Base-by-base conservation (phyloP, 2,113 vertebrate genomes). In the Astur gentilis region DNA sequence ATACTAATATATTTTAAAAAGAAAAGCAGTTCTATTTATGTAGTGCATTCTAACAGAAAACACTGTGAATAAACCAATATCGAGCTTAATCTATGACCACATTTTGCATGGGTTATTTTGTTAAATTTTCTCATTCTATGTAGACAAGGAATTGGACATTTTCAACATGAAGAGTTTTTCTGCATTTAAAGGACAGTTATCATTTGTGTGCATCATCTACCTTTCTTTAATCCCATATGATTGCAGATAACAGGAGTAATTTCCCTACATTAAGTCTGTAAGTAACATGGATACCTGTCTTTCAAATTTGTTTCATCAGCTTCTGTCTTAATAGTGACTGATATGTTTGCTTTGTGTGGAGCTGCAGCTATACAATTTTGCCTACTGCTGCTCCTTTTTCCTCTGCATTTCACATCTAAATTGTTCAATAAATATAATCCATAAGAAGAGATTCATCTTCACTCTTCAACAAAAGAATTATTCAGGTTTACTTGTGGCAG, bases 241-340 rank as follows among this genome's bases (percentile, higher is more conserved):
- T 17, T 83, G 49, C 21, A 70, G 75, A 66, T 87, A 94, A 94
- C 40, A 60, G 69, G 83, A 75, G 73, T 38, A 62, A 94, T 95
- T 95, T 91, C 80, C 65, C 73, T 64, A 40, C 27, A 42, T 49
- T 77, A 84, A 78, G 47, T 76, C 84, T 91, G 72, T 83, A 90
- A 94, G 93, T 45, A 88, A 94, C 90, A 66, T 3, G 32, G 89
- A 94, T 75, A 95, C n/a, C 47, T 13, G 60, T 86, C 77, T 95
- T 96, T 87, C 36, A 67, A 92, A 87, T 75, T 49, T 89, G 88
- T 67, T 84, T 94, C 88, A 83, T 93, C 80, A 94, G 49, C 72
- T 77, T 85, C 83, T 92, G 27, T 83, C 87, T 92, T 96, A 84
- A 91, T 64, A 96, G 93, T 91, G 83, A 94, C 66, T 79, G 93